phyloP scores from a whole-genome alignment of 2,797 vertebrate species.

The Rhinella marina region DNA sequence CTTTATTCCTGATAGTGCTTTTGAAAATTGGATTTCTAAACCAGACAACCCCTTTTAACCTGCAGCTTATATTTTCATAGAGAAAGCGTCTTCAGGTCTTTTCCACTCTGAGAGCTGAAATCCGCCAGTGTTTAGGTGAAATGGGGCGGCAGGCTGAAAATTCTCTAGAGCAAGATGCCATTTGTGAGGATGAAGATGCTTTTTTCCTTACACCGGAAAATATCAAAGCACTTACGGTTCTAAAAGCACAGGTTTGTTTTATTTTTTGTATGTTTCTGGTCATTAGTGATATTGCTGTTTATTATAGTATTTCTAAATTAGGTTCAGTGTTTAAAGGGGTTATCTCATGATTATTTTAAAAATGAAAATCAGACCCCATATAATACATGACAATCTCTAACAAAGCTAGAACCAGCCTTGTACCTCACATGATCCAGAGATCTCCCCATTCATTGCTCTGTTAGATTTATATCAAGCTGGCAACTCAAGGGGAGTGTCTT shows the following conservation, averaged over 20 bases:
- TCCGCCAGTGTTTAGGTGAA: slow-evolving; percentile 68
- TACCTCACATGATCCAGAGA: too few relatives aligned
- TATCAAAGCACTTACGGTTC: slow-evolving; percentile 71
- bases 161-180: slow-evolving; percentile 71
- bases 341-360: too few relatives aligned
- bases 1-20: too few relatives aligned
- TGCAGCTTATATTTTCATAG: slow-evolving; percentile 58
- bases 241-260: slow-evolving; percentile 69
- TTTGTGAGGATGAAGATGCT: slow-evolving; percentile 68
- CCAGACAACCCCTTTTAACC: not conserved
- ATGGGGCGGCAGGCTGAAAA: slow-evolving; percentile 72
- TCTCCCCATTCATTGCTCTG: too few relatives aligned
- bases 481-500: too few relatives aligned
- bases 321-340: not conserved
- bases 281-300: not conserved
- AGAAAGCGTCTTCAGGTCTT: slow-evolving; percentile 69
- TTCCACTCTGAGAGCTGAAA: slow-evolving; percentile 68
- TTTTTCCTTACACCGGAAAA: slow-evolving; percentile 73
- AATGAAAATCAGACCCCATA: too few relatives aligned
- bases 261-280: not conserved
- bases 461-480: too few relatives aligned
- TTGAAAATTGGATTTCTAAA: not conserved
- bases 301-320: not conserved
- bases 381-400: too few relatives aligned
- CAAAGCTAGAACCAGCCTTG: too few relatives aligned